Percentiles rank a stretch among this genome's conserved stretches.
These are phyloP conservation scores for Siniperca scherzeri DNA, from an alignment of 2,797 vertebrate species.

Conservation along the genomic window DNA sequence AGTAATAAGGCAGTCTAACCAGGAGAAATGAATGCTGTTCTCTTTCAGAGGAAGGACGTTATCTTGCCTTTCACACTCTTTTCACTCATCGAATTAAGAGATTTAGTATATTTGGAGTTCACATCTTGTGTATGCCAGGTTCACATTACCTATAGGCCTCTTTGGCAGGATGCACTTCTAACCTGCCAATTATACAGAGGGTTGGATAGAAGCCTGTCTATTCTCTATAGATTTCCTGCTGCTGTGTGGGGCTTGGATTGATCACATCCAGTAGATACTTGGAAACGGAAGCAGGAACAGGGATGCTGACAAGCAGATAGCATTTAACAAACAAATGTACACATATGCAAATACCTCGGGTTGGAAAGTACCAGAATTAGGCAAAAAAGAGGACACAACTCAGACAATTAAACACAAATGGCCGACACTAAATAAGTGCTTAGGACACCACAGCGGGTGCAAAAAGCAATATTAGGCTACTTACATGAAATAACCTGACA, in stretches of 20 bases:
- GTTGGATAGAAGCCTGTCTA: constrained; percentile 59
- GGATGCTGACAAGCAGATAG: constrained; percentile 59
- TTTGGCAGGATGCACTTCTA: constrained; percentile 68
- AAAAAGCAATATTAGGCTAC: background rate
- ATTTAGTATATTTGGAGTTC: constrained; percentile 32
- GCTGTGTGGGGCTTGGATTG: constrained; percentile 60
- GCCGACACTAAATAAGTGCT: too few species aligned
- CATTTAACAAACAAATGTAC: constrained; percentile 56
- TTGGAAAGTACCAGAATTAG: too few species aligned
- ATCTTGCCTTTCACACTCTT: constrained; percentile 32
- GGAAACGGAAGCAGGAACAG: constrained; percentile 53
- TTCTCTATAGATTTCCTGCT: constrained; percentile 77
- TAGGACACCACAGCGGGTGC: background rate
- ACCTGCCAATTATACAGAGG: constrained; percentile 69
- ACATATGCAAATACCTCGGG: constrained; percentile 11
- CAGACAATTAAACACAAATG: too few species aligned
- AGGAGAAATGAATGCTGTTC: constrained; percentile 46
- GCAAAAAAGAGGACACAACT: too few species aligned
- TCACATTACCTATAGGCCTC: constrained; percentile 42
- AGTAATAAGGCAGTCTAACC: constrained; percentile 44
- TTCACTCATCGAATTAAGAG: constrained; percentile 22
- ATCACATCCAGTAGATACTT: constrained; percentile 69
- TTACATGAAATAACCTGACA: background rate
- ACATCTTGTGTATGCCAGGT: constrained; percentile 33
- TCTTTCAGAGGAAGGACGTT: background rate